Evolutionary conservation across 2,113 vertebrate species (phyloP), one percentile per base, ranked within the genome.

Genomic region (Clarias gariepinus): DNA sequence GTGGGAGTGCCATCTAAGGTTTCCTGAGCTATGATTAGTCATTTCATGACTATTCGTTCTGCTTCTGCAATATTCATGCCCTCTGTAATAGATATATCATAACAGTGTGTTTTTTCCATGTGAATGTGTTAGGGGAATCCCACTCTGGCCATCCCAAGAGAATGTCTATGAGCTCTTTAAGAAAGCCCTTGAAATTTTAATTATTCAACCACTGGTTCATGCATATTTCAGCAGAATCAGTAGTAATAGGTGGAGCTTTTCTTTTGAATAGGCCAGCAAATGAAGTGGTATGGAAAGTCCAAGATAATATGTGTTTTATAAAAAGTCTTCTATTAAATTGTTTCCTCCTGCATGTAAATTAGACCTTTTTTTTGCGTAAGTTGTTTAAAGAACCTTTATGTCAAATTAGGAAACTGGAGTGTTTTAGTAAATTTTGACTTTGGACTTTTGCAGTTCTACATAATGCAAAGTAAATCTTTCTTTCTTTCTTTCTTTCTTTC

Each of bases 21-120:
- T 92, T 85, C 95, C 80, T 81, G 85, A 91, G 73, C 93, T 93
- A 93, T 91, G 92, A 93, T 93, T 92, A 91, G 90, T 89, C 88
- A 93, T 94, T 94, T 95, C 91, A 91, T 60, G 88, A 91, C 92
- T 94, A 94, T 94, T 93, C 93, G 93, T 94, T 90, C 87, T 36
- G 71, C 88, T 88, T 77, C 60, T 95, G 87, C 89, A 95, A 94
- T 91, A 95, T 95, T 94, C 63, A 95, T 90, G 87, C 15, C 60
- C 73, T 83, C 85, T 33, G 90, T 88, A 91, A 90, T 63, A 60
- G 88, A 90, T 90, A 90, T 90, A 90, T 61, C 87, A 88, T 87
- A 90, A 91, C 90, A 86, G 90, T 92, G 80, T 88, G 83, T 79
- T 87, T 58, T 87, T 86, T 85, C 33, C 33, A 76, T 89, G 89